Base-by-base conservation (phyloP, 2,888 invertebrate species). In the Ischnus inquisitorius region DNA sequence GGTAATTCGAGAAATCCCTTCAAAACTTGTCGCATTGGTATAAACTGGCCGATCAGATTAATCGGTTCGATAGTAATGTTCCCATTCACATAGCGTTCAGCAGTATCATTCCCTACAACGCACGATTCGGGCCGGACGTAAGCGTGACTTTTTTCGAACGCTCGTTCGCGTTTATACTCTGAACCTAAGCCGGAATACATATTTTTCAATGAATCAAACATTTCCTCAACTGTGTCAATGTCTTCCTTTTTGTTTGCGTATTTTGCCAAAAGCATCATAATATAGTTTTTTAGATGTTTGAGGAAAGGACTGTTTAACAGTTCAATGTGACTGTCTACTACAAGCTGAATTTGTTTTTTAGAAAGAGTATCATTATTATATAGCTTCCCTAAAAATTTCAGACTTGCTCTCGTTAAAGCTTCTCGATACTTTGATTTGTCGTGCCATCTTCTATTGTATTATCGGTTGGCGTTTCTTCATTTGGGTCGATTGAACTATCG, bases 281-380 rank as follows among this genome's bases (percentile, higher is more conserved):
- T 12, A 0, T 48, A 10, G 0, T 48, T 48, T 48, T 48, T 48
- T n/a, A 48, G 4, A 0, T 10, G 6, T 48, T 48, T 0, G 16
- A n/a, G 16, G 12, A 48, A 48, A 0, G 6, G 6, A 0, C 48
- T 12, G 4, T 12, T 48, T 12, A 48, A 48, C 0, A 48, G 48
- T 16, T 48, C 16, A 48, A 48, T 48, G 10, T 48, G 48, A 48
- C 12, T 48, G 1, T 48, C 48, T 0, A 48, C n/a, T 3, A 48
- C 12, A 0, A 48, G 12, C 12, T 48, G 48, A 48, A 48, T 48
- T 0, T 48, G 48, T 6, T 16, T 12, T 48, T 48, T 48, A 6
- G 48, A 10, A n/a, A 48, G 48, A 48, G n/a, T 48, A 48, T 48
- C 48, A n/a, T 48, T 48, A 1, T 48, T 48, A n/a, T 48, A 48